Evolutionary conservation across 2,888 invertebrate species (phyloP).

Genomic region (Philhelius pedissequus): DNA sequence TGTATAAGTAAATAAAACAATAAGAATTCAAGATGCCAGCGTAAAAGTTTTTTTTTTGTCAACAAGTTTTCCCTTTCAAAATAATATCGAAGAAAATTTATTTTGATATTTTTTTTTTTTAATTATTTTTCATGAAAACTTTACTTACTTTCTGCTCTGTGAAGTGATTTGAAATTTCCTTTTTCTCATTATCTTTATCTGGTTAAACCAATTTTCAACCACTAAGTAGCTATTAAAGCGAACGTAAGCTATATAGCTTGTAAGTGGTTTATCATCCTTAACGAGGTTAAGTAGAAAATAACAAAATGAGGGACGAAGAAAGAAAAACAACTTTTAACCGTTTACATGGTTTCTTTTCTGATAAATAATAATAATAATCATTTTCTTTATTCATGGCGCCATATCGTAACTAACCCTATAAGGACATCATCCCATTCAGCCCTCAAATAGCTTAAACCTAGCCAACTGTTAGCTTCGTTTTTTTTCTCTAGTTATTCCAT

Average conservation of each 20-base stretch:
- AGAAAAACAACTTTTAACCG: not conserved
- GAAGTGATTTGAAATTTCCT: constrained; percentile 17
- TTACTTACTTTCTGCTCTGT: not conserved
- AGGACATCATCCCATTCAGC: not conserved
- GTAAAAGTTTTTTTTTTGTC: not conserved
- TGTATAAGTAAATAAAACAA: not conserved
- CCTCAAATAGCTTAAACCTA: not conserved
- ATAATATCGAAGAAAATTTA: not conserved
- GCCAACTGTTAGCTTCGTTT: constrained; percentile 16
- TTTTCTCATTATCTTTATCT: constrained; percentile 10
- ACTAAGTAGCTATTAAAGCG: constrained; percentile 7
- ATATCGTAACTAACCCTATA: not conserved
- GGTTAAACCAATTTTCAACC: constrained; percentile 7
- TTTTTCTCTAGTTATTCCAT: not conserved
- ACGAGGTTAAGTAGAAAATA: constrained; percentile 24
- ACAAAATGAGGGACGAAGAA: not conserved
- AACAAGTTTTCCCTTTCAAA: not conserved
- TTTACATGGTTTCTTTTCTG: constrained; percentile 23
- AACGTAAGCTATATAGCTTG: constrained; percentile 8
- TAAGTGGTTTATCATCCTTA: not conserved
- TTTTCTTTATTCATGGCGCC: constrained; percentile 26
- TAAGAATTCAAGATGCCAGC: not conserved
- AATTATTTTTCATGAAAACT: not conserved
- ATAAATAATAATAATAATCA: constrained; percentile 9
- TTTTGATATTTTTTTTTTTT: not conserved